Evolutionary conservation across 2,797 vertebrate species (phyloP), one percentile per base, ranked within the genome.

Genomic region (Australoheros facetus): DNA sequence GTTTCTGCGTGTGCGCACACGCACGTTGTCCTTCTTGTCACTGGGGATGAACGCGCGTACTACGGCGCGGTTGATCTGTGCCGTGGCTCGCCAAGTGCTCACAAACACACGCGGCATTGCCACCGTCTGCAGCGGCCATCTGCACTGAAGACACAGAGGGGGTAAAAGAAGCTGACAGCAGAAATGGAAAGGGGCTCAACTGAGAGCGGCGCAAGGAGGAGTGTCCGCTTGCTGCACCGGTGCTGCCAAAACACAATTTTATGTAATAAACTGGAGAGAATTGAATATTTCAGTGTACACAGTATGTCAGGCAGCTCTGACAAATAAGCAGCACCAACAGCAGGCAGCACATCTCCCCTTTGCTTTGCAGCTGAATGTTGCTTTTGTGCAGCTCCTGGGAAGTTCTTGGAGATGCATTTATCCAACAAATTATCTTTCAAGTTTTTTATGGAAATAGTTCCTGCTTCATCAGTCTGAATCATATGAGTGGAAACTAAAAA

Each of bases 111-210:
- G 58, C 55, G 39, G 42, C 0, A 1, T 19, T 8, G 9, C 19
- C 2, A 16, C 62, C 34, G 77, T 88, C 83, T 82, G 85, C 69
- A 64, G 82, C 64, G 56, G 79, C 87, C 88, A 88, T 90, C 87
- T 90, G 87, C 56, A 14, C 72, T 72, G 79, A 30, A 69, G 51
- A 30, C 17, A 30, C 51, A 30, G 64, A 12, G 10, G 45, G 64
- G 17, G 56, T 6, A 7, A 39, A 60, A 37, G 30, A 81, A 66
- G 56, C 72, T 5, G 69, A 23, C 56, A 51, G 57, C 2, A 17
- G 79, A 21, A 76, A 74, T 51, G 48, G 73, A 32, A 48, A 69
- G 62, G 32, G 48, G 56, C 30, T 30, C n/a, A 26, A 30, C 8
- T 51, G 5, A 69, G 42, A 77, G 32, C 57, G 54, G 75, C 10